A percentile compares a stretch with the other conserved stretches of the same genome.
phyloP scores from a whole-genome alignment of 1,140 invertebrate species.

The Macrocentrus cingulum region DNA sequence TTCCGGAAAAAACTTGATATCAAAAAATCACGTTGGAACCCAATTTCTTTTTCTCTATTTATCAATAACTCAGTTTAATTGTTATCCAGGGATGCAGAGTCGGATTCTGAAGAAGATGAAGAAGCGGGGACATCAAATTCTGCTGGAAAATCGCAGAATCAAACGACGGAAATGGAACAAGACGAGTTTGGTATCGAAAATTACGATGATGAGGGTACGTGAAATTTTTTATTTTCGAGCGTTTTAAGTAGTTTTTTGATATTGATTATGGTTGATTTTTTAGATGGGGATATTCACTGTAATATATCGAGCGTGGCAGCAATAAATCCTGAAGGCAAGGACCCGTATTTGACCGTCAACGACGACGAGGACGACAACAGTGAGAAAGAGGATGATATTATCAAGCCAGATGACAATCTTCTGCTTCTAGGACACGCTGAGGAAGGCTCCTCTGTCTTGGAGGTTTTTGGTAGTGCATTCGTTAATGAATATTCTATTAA shows the following conservation, averaged over 20 bases:
- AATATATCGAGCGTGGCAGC: conserved; percentile 60
- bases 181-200: conserved; percentile 76
- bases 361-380: conserved; percentile 72
- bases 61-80: neutral
- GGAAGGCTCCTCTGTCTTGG: conserved; percentile 79
- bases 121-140: conserved; percentile 48
- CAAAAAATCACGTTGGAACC: neutral
- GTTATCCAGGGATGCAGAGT: conserved; percentile 41
- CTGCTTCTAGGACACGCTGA: conserved; percentile 84
- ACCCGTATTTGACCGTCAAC: conserved; percentile 61
- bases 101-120: conserved; percentile 57
- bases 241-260: neutral
- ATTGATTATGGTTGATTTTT: conserved; percentile 32
- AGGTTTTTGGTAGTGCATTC: conserved; percentile 78
- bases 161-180: conserved; percentile 24
- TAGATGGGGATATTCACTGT: conserved; percentile 49
- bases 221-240: conserved; percentile 15
- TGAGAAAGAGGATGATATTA: conserved; percentile 88
- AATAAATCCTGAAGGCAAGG: conserved; percentile 60
- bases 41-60: neutral
- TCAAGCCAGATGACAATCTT: conserved; percentile 90
- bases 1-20: neutral
- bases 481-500: no score
- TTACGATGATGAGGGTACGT: conserved; percentile 69
- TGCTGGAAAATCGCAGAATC: conserved; percentile 29